Evolutionary conservation across 2,797 vertebrate species (phyloP).

Genomic region (Epinephelus malabaricus): DNA sequence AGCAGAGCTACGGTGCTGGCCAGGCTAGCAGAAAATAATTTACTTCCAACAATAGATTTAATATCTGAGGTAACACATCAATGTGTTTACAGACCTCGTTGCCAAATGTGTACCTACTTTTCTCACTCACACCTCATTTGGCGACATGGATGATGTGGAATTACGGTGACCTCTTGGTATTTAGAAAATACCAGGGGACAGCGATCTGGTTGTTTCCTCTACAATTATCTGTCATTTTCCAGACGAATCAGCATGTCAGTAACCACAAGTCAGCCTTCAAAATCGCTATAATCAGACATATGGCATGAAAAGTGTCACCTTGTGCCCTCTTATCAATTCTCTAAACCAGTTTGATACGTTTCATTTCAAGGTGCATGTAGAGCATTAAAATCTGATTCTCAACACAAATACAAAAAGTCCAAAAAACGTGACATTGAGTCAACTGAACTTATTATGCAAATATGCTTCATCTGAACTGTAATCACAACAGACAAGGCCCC

Average conservation of each 20-base stretch:
- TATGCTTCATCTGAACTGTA: constrained; percentile 70
- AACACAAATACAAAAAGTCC: constrained; percentile 6
- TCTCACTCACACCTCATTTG: constrained; percentile 59
- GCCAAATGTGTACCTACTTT: constrained; percentile 5
- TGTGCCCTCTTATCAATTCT: constrained; percentile 19
- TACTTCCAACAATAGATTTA: not conserved
- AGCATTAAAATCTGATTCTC: not conserved
- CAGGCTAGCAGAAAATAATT: not conserved
- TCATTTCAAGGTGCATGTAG: constrained; percentile 4
- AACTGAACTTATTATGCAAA: constrained; percentile 79
- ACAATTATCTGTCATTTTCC: constrained; percentile 57
- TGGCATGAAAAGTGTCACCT: not conserved
- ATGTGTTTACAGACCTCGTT: not conserved
- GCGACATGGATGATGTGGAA: constrained; percentile 59
- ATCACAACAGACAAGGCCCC: constrained; percentile 83
- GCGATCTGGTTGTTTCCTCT: constrained; percentile 27
- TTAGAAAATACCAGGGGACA: constrained; percentile 66
- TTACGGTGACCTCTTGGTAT: constrained; percentile 77
- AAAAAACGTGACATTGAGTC: constrained; percentile 24
- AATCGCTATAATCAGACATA: constrained; percentile 1
- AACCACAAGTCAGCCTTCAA: constrained; percentile 16
- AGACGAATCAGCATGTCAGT: constrained; percentile 31
- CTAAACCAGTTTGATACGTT: not conserved
- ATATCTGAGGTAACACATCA: not conserved
- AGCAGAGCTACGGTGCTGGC: not conserved